Evolutionary conservation across 1,140 invertebrate species (phyloP).

Genomic region (Trichonephila clavata): DNA sequence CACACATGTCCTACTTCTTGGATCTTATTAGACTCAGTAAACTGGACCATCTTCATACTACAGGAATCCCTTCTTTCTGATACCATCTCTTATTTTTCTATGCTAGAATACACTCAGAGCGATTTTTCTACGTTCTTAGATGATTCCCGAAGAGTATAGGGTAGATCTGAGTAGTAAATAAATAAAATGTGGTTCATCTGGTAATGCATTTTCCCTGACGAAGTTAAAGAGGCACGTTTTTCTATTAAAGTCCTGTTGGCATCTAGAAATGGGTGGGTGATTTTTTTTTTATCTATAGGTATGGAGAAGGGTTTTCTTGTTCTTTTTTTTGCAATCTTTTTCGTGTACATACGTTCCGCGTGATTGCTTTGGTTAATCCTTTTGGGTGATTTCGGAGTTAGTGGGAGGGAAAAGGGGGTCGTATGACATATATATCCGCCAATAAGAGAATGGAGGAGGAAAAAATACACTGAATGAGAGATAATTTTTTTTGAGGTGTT

Average conservation of each 20-base stretch:
- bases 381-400: constrained; percentile 13
- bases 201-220: constrained; percentile 48
- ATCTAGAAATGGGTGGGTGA: not conserved
- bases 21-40: constrained; percentile 16
- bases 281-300: not conserved
- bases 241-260: constrained; percentile 55
- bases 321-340: not conserved
- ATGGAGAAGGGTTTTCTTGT: not conserved
- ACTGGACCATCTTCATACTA: constrained; percentile 7
- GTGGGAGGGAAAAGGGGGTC: not conserved
- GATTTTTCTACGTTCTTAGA: not conserved
- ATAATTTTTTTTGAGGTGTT: not conserved
- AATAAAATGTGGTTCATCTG: constrained; percentile 61
- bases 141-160: not conserved
- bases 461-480: not conserved
- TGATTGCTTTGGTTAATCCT: constrained; percentile 40
- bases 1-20: not conserved
- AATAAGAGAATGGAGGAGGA: not conserved
- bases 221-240: constrained; percentile 55
- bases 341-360: not conserved
- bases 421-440: not conserved
- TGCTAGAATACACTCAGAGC: not conserved
- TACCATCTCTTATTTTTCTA: constrained; percentile 21
- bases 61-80: not conserved
- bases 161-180: constrained; percentile 15